Evolutionary conservation across 2,113 vertebrate genomes (phyloP), one percentile per base, ranked within the genome.

Genomic region (Cephalophus harveyi): DNA sequence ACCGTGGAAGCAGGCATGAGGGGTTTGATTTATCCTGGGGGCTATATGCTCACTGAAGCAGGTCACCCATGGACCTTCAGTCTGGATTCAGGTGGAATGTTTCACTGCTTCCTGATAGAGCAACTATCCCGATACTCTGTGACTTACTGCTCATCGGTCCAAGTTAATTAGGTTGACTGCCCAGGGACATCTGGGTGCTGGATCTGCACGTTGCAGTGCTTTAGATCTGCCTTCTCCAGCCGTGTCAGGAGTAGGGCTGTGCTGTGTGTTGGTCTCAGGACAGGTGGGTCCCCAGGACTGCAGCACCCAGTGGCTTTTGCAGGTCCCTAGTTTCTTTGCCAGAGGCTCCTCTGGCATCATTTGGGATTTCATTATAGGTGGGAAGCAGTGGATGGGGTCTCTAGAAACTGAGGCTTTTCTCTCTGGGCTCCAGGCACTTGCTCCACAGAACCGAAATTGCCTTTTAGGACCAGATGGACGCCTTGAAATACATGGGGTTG

Each of bases 131-230:
- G 62, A 16, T 3, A 6, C 40, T 9, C 43, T 83, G 48, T 82
- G 83, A 57, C 85, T 79, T 57, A 57, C 43, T 0, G 1, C 11
- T 28, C 62, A 48, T 55, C n/a, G 46, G 54, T 87, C 79, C 87
- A 19, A 16, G n/a, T 76, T 40, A 81, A 52, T 40, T 83, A 54
- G 52, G 28, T 83, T 76, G n/a, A 59, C 55, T 17, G 87, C 67
- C 40, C 1, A 11, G 74, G 67, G 74, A 64, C 10, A 7, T 71
- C 2, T n/a, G 82, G 87, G 67, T 54, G 64, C 64, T n/a, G 33
- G 1, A 0, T 43, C 54, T 7, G 0, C 50, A 2, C 16, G 4
- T 5, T 40, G 27, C 23, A 10, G 0, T 14, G 21, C 10, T 88
- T 36, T 9, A n/a, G 87, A 76, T 9, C 88, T 0, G 28, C 90